phyloP scores from a whole-genome alignment of 92 coral and sea anemone species.

The Zoanthus sansibaricus region DNA sequence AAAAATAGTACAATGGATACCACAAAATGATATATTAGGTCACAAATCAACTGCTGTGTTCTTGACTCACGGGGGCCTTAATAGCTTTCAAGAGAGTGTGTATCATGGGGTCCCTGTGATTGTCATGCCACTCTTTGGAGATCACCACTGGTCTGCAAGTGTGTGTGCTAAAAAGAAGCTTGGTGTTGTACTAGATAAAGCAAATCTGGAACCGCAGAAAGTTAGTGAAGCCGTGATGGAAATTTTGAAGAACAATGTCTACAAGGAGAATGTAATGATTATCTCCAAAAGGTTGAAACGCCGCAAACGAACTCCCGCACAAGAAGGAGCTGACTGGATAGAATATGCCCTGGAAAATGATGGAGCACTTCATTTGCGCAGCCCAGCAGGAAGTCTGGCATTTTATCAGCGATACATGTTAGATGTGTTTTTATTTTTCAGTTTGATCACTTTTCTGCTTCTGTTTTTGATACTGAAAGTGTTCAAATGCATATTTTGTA shows the following conservation, averaged over 20 bases:
- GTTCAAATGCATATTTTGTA: conserved; percentile 41
- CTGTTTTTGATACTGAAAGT: conserved; percentile 18
- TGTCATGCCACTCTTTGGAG: conserved; percentile 35
- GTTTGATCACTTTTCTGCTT: background rate
- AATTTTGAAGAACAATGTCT: too few relatives aligned
- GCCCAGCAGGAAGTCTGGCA: conserved; percentile 38
- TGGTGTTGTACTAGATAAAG: too few relatives aligned
- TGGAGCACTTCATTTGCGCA: conserved; percentile 25
- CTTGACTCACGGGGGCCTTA: background rate
- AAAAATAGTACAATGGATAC: background rate
- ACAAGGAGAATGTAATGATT: too few relatives aligned
- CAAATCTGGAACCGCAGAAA: too few relatives aligned
- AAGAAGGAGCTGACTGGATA: conserved; percentile 56
- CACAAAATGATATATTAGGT: conserved; percentile 51
- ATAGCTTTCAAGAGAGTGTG: too few relatives aligned
- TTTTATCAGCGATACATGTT: background rate
- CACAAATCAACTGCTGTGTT: conserved; percentile 47
- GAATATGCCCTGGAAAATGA: too few relatives aligned
- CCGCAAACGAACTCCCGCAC: conserved; percentile 38
- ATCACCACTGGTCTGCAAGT: conserved; percentile 49
- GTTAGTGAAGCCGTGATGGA: too few relatives aligned
- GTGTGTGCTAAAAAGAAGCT: conserved; percentile 12
- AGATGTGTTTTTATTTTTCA: conserved; percentile 53
- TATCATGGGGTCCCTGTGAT: too few relatives aligned
- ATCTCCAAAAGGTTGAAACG: too few relatives aligned